Base-by-base conservation (phyloP, 2,888 invertebrate genomes). In the Melitaea athalia region DNA sequence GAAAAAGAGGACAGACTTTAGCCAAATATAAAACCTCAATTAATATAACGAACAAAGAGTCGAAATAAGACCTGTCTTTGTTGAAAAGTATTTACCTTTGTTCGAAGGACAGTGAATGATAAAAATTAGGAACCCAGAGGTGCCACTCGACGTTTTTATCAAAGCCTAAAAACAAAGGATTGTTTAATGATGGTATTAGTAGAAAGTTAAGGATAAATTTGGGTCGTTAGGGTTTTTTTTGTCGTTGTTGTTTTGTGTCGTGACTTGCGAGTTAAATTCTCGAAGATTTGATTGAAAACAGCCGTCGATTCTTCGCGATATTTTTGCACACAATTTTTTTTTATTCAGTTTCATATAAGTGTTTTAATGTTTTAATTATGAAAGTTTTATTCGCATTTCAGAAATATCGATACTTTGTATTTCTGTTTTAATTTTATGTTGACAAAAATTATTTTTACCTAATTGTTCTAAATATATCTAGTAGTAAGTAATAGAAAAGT, bases 181-280 rank as follows among this genome's bases (percentile, higher is more conserved):
- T 89, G 89, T 90, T 89, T 89, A 90, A 91, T 91, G 89, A 87
- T 83, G 87, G 89, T 88, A 89, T 91, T 91, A 91, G 91, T 88
- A 87, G 87, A 89, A 89, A 91, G 89, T 89, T 90, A 87, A 84
- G 87, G 88, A 91, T 91, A 89, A 91, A 91, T 91, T 91, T 82
- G 81, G 84, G 85, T 89, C 89, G 87, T 91, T 91, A 89, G 77
- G 71, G 80, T 81, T 83, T 85, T 85, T 88, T 90, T 91, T 91
- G 90, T 90, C 86, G 85, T 79, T 80, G 83, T 79, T 87, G 85
- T 89, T 87, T 88, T 89, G 87, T 89, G 82, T 78, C 82, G 79
- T 80, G 82, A 85, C 72, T 74, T 73, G 70, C 68, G 67, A 75
- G 80, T 85, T 84, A 83, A 85, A 80, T 84, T 83, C 61, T 55